phyloP scores from a whole-genome alignment of 2,888 invertebrate species.

The Drosophila monieri region DNA sequence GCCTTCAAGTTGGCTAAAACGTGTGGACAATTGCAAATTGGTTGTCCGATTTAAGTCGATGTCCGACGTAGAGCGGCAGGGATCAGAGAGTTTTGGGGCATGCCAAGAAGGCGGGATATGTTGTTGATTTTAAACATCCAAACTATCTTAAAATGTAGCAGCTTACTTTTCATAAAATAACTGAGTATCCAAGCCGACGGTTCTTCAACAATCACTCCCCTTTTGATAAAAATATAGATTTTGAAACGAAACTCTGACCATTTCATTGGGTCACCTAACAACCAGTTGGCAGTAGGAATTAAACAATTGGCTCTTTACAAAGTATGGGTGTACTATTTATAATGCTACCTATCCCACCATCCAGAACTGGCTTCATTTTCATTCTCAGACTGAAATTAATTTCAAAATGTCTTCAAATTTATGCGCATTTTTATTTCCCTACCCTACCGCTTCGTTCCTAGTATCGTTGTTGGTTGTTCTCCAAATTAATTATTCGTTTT shows the following conservation, averaged over 20 bases:
- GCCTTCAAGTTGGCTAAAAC: constrained; percentile 49
- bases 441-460: constrained; percentile 4
- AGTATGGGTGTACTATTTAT: neutral
- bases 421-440: constrained; percentile 43
- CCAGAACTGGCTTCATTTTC: constrained; percentile 21
- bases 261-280: constrained; percentile 1
- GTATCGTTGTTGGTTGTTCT: constrained; percentile 10
- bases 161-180: too few species aligned
- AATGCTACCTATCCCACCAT: constrained; percentile 1
- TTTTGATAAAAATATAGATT: neutral
- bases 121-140: neutral
- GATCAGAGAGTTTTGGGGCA: neutral
- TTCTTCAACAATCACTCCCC: neutral
- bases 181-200: constrained; percentile 18
- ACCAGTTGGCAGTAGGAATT: constrained; percentile 2
- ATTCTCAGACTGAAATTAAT: constrained; percentile 41
- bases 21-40: constrained; percentile 66
- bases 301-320: constrained; percentile 8
- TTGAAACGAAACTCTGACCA: neutral
- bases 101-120: neutral
- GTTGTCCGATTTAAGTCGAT: constrained; percentile 8
- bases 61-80: neutral
- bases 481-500: constrained; percentile 75
- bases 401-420: constrained; percentile 49
- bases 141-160: neutral